Percentiles rank a stretch among this genome's conserved stretches.
Evolutionary conservation across 2,113 vertebrate species (phyloP).

Genomic region (Sus scrofa): DNA sequence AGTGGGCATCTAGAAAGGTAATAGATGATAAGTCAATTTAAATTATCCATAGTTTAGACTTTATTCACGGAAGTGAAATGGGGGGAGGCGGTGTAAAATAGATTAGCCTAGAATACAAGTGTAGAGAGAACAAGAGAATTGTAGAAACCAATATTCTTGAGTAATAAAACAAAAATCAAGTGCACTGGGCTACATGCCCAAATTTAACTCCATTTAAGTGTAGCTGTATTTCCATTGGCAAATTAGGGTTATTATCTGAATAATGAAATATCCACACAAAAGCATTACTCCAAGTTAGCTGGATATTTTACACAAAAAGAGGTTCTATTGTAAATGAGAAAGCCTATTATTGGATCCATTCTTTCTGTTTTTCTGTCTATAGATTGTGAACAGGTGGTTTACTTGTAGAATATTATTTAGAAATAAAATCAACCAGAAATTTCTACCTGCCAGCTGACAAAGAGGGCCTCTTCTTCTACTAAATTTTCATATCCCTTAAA

Average conservation of each 20-base stretch:
- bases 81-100: constrained; percentile 62
- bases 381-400: constrained; percentile 14
- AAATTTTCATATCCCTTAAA: neutral
- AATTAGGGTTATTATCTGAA: constrained; percentile 74
- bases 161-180: constrained; percentile 69
- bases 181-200: constrained; percentile 51
- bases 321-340: constrained; percentile 27
- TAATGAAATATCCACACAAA: constrained; percentile 74
- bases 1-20: neutral
- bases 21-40: constrained; percentile 20
- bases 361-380: constrained; percentile 4
- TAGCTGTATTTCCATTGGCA: constrained; percentile 65
- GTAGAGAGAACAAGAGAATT: constrained; percentile 58
- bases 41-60: constrained; percentile 47
- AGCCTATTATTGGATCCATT: constrained; percentile 1
- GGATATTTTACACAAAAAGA: constrained; percentile 69
- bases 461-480: neutral
- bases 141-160: constrained; percentile 62
- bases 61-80: constrained; percentile 55
- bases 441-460: neutral
- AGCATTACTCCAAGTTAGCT: constrained; percentile 59
- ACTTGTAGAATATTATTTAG: neutral
- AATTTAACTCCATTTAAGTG: constrained; percentile 36
- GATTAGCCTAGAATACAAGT: constrained; percentile 67
- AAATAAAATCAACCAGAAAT: constrained; percentile 62